Percentiles rank a stretch among this genome's conserved stretches.
Conservation (phyloP, 1,140 invertebrate species). For the Diploscapter pachys region DNA sequence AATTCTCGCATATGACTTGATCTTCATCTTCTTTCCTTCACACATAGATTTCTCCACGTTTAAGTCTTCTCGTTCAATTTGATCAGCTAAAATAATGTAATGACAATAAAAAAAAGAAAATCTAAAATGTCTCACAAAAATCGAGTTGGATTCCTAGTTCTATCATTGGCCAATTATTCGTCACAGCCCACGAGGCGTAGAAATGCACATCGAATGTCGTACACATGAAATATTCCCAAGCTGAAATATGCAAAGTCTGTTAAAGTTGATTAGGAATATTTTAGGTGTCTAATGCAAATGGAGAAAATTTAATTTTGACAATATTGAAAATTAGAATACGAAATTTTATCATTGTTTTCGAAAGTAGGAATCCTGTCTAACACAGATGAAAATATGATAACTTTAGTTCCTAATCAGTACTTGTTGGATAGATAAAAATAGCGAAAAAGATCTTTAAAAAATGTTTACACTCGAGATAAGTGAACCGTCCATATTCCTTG, state of each 20-base stretch:
- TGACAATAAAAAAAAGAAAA: neutral
- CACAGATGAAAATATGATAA: too few species aligned
- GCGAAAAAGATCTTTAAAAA: too few species aligned
- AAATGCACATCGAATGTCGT: slow-evolving; percentile 95
- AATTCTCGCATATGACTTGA: slow-evolving; percentile 63
- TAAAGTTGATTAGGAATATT: neutral
- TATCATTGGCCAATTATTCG: slow-evolving; percentile 83
- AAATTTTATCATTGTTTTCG: too few species aligned
- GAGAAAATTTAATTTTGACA: too few species aligned
- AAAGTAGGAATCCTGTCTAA: too few species aligned
- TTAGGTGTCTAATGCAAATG: too few species aligned
- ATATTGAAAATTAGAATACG: too few species aligned
- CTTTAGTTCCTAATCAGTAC: too few species aligned
- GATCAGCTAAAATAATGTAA: slow-evolving; percentile 30
- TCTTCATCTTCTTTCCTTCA: slow-evolving; percentile 9
- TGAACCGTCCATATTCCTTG: slow-evolving; percentile 62
- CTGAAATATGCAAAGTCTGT: slow-evolving; percentile 48
- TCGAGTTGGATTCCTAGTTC: slow-evolving; percentile 82
- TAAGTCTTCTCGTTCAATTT: slow-evolving; percentile 30
- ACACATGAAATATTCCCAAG: slow-evolving; percentile 90
- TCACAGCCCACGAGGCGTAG: slow-evolving; percentile 84
- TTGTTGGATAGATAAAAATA: too few species aligned
- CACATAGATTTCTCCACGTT: neutral
- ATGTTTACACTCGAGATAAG: slow-evolving; percentile 62
- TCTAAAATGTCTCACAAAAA: slow-evolving; percentile 36